Conservation (phyloP, 92 coral and sea anemone genomes). For the Nematostella vectensis region DNA sequence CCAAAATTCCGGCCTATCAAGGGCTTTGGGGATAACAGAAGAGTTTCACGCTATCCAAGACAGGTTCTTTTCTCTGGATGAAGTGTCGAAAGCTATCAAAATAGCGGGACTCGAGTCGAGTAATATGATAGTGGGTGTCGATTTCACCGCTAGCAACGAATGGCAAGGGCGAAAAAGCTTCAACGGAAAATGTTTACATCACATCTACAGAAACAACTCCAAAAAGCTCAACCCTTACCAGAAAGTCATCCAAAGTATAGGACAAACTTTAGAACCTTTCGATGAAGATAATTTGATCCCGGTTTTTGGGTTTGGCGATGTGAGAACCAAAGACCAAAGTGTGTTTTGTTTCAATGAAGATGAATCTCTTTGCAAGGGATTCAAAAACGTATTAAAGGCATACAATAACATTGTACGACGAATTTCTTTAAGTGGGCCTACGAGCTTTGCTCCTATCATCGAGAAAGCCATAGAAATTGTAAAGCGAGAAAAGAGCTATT, state of each 20-base stretch:
- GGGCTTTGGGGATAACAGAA: conserved; percentile 60
- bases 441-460: conserved; percentile 87
- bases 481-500: conserved; percentile 44
- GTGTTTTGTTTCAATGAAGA: conserved; percentile 71
- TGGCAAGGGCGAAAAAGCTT: conserved; percentile 97
- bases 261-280: conserved; percentile 78
- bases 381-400: conserved; percentile 54
- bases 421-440: conserved; percentile 89
- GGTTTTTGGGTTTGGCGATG: conserved; percentile 89
- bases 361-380: conserved; percentile 69
- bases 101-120: conserved; percentile 69
- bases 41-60: conserved; percentile 82
- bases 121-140: conserved; percentile 82
- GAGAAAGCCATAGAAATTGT: conserved; percentile 84
- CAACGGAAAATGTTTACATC: conserved; percentile 75
- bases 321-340: conserved; percentile 64
- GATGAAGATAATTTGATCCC: conserved; percentile 88
- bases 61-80: conserved; percentile 56
- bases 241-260: conserved; percentile 71
- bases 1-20: conserved; percentile 52
- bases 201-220: conserved; percentile 45
- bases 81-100: conserved; percentile 75
- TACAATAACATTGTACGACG: conserved; percentile 73
- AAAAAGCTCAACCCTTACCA: conserved; percentile 88
- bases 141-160: conserved; percentile 98